Evolutionary conservation across 2,797 vertebrate species (phyloP).

Genomic region (Atherinosoma microstoma): DNA sequence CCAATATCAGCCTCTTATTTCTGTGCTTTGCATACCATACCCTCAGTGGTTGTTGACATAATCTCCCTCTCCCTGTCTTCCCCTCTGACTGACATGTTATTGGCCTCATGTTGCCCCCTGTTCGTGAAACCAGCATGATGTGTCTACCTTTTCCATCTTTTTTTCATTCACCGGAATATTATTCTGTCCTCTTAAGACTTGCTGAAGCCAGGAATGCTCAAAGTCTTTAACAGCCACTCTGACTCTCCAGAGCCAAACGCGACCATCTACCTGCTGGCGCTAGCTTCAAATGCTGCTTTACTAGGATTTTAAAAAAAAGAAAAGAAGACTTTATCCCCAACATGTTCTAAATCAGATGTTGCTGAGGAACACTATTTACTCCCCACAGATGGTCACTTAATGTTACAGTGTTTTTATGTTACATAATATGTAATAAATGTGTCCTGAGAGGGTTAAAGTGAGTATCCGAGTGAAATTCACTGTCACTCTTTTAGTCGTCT

Average conservation of each 20-base stretch:
- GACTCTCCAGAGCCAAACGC: background rate
- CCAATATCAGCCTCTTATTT: conserved; percentile 1
- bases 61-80: conserved; percentile 30
- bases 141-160: conserved; percentile 54
- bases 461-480: background rate
- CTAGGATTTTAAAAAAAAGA: background rate
- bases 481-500: background rate
- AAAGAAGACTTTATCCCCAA: background rate
- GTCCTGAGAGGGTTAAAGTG: background rate
- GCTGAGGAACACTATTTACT: background rate
- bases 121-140: conserved; percentile 37
- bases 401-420: background rate
- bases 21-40: background rate
- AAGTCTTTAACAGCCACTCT: conserved; percentile 22
- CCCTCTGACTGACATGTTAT: conserved; percentile 40
- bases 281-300: conserved; percentile 4
- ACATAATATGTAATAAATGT: background rate
- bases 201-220: conserved; percentile 9
- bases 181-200: conserved; percentile 25
- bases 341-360: background rate
- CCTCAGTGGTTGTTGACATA: conserved; percentile 46
- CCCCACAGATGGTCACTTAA: background rate
- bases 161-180: conserved; percentile 37
- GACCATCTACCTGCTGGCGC: background rate
- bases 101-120: conserved; percentile 28